These are phyloP conservation scores for Tenodera sinensis DNA, from an alignment of 2,888 invertebrate species.

Conservation along the genomic window DNA sequence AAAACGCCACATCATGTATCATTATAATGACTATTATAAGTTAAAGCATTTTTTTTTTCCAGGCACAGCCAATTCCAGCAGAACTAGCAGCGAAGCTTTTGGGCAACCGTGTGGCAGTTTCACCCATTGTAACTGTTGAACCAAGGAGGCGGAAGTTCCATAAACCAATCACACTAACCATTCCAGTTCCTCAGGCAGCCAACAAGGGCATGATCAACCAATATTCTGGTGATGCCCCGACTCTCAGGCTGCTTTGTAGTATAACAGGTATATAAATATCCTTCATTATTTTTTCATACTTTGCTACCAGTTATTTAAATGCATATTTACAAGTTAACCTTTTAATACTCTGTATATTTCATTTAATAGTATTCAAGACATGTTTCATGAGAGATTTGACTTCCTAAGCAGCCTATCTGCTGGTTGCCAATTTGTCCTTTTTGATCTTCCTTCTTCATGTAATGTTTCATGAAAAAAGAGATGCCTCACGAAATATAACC, in stretches of 20 bases:
- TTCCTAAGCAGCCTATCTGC: no score
- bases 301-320: background rate
- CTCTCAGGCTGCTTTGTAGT: slow-evolving; percentile 87
- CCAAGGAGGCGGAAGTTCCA: slow-evolving; percentile 97
- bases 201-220: slow-evolving; percentile 81
- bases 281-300: background rate
- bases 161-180: slow-evolving; percentile 94
- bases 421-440: no score
- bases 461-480: no score
- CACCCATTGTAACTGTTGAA: slow-evolving; percentile 97
- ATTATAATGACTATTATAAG: no score
- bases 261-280: slow-evolving; percentile 70
- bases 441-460: no score
- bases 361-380: no score
- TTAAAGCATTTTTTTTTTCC: background rate
- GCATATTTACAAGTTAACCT: no score
- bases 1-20: no score
- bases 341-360: no score
- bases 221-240: slow-evolving; percentile 74
- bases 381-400: no score
- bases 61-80: slow-evolving; percentile 91
- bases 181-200: slow-evolving; percentile 76
- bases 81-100: slow-evolving; percentile 80
- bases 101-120: slow-evolving; percentile 94
- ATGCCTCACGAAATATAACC: no score